Percentiles rank a stretch among this genome's conserved stretches.
Evolutionary conservation across 2,888 invertebrate species (phyloP).

Genomic region (Villa cingulata): DNA sequence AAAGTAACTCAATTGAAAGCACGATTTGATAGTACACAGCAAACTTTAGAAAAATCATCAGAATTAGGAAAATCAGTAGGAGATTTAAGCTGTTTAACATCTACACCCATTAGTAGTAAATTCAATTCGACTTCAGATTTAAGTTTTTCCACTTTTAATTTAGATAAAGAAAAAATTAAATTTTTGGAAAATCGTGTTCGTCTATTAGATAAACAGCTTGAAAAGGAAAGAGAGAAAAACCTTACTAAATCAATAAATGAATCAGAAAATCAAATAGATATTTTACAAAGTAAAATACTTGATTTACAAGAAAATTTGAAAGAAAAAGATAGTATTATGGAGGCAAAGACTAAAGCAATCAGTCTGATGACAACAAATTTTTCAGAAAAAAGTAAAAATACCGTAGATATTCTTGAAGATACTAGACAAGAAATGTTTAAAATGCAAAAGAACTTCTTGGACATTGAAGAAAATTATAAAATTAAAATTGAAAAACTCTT

Average conservation of each 20-base stretch:
- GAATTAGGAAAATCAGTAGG: constrained; percentile 34
- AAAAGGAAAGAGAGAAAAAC: constrained; percentile 19
- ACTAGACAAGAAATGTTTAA: constrained; percentile 66
- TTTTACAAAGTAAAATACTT: constrained; percentile 39
- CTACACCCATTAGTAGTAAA: constrained; percentile 19
- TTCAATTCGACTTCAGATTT: constrained; percentile 31
- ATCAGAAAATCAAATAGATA: neutral
- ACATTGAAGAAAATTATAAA: constrained; percentile 56
- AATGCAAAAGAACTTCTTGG: constrained; percentile 62
- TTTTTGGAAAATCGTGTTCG: constrained; percentile 31
- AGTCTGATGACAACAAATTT: constrained; percentile 62
- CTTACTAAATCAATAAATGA: neutral
- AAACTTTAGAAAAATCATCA: constrained; percentile 23
- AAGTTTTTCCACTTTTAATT: constrained; percentile 21
- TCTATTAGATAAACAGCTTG: constrained; percentile 29
- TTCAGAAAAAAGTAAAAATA: constrained; percentile 45
- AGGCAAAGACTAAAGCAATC: constrained; percentile 65
- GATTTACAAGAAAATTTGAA: constrained; percentile 71
- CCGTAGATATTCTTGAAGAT: constrained; percentile 59
- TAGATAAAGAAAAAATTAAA: constrained; percentile 27
- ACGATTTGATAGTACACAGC: constrained; percentile 40
- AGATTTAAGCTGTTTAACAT: constrained; percentile 24
- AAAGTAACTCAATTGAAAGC: constrained; percentile 41
- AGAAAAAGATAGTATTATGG: constrained; percentile 72
- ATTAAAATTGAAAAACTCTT: constrained; percentile 47